Conservation (phyloP, 1,140 invertebrate species). For the Oncopeltus fasciatus region DNA sequence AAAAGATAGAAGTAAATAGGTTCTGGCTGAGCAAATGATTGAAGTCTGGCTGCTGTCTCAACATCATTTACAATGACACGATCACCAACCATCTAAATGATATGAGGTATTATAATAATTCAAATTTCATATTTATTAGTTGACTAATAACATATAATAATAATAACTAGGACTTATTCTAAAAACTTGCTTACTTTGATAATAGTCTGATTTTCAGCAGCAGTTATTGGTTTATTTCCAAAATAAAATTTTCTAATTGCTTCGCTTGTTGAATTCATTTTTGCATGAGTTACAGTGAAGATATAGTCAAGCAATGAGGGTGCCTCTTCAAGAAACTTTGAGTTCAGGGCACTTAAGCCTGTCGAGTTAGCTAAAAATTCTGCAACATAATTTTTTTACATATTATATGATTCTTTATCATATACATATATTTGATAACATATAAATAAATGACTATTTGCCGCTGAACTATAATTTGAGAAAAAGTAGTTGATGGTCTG, state of each 20-base stretch:
- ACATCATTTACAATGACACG: background rate
- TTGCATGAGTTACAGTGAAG: background rate
- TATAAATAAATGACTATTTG: background rate
- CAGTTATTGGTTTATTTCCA: background rate
- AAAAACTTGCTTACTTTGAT: background rate
- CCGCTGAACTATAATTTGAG: background rate
- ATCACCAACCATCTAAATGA: background rate
- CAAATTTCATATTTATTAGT: too few relatives aligned
- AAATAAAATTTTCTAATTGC: background rate
- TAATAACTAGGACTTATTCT: too few relatives aligned
- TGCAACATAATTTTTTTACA: background rate
- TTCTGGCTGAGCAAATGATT: background rate
- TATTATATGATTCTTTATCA: background rate
- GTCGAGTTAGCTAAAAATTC: background rate
- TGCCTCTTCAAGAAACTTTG: background rate
- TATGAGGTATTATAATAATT: too few relatives aligned
- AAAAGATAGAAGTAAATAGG: background rate
- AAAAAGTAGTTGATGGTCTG: background rate
- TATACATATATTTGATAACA: background rate
- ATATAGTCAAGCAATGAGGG: background rate
- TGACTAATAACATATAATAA: too few relatives aligned
- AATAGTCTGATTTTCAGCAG: background rate
- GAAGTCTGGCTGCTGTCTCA: background rate
- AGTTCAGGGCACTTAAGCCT: background rate
- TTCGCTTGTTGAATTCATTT: background rate